Percentiles rank a stretch among this genome's conserved stretches.
phyloP scores from a whole-genome alignment of 2,888 invertebrate genomes.

The Abrostola tripartita region DNA sequence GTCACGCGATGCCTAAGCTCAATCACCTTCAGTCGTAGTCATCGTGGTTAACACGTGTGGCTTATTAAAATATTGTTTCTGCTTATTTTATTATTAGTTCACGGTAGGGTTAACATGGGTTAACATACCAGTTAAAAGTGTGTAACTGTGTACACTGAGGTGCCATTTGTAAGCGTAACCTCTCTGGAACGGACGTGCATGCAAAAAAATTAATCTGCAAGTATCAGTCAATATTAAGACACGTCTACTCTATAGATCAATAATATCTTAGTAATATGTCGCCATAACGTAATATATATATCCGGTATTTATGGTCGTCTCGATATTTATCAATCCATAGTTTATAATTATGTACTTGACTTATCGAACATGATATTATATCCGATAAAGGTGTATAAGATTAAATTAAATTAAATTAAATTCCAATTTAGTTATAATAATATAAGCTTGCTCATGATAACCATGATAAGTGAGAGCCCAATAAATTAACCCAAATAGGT shows the following conservation, averaged over 20 bases:
- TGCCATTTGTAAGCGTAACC: conserved; percentile 28
- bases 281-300: too few species aligned
- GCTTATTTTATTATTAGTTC: conserved; percentile 35
- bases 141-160: conserved; percentile 3
- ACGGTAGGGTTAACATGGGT: conserved; percentile 18
- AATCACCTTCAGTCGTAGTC: conserved; percentile 38
- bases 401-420: too few species aligned
- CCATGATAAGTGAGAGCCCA: neutral
- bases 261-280: too few species aligned
- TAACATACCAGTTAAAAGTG: conserved; percentile 5
- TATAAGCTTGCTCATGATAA: too few species aligned
- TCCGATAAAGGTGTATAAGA: neutral
- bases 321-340: neutral
- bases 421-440: neutral
- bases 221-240: too few species aligned
- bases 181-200: neutral
- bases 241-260: too few species aligned
- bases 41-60: conserved; percentile 26
- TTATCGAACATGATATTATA: neutral
- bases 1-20: conserved; percentile 50
- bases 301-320: neutral
- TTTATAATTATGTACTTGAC: neutral
- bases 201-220: too few species aligned
- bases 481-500: neutral
- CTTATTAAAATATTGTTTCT: conserved; percentile 36